Evolutionary conservation across 2,888 invertebrate species (phyloP).

Genomic region (Agelastica alni): DNA sequence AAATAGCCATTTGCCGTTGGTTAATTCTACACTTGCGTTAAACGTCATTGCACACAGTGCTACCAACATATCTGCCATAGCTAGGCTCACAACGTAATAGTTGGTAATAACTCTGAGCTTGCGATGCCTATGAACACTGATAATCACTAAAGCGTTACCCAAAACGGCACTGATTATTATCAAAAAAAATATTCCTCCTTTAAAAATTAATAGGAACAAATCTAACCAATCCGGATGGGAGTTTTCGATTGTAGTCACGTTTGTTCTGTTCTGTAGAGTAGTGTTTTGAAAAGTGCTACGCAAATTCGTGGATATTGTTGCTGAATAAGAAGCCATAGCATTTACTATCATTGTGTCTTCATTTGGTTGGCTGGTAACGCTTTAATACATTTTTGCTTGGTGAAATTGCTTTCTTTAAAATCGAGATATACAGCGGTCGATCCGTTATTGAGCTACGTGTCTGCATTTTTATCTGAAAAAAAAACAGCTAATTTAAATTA

Average conservation of each 20-base stretch:
- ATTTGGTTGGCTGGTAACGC: slow-evolving; percentile 17
- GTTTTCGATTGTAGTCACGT: slow-evolving; percentile 51
- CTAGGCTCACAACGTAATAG: slow-evolving; percentile 93
- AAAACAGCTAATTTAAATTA: no score
- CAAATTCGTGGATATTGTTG: slow-evolving; percentile 48
- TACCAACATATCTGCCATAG: slow-evolving; percentile 91
- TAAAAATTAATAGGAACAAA: slow-evolving; percentile 66
- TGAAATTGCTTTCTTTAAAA: no score
- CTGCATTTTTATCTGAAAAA: not conserved
- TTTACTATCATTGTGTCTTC: slow-evolving; percentile 54
- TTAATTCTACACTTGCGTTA: slow-evolving; percentile 82
- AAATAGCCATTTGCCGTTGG: slow-evolving; percentile 85
- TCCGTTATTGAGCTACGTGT: not conserved
- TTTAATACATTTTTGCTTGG: slow-evolving; percentile 5
- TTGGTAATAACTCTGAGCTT: slow-evolving; percentile 88
- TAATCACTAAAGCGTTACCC: slow-evolving; percentile 90
- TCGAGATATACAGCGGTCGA: not conserved
- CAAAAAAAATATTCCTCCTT: slow-evolving; percentile 75
- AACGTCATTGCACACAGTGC: slow-evolving; percentile 92
- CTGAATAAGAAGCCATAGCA: slow-evolving; percentile 56
- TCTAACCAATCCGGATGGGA: slow-evolving; percentile 60
- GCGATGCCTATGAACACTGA: slow-evolving; percentile 79
- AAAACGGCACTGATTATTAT: slow-evolving; percentile 71
- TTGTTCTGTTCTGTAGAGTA: slow-evolving; percentile 45
- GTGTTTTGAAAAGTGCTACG: slow-evolving; percentile 45